These are phyloP conservation scores for Oreortyx pictus DNA, from an alignment of 2,797 vertebrate species.

Conservation along the genomic window DNA sequence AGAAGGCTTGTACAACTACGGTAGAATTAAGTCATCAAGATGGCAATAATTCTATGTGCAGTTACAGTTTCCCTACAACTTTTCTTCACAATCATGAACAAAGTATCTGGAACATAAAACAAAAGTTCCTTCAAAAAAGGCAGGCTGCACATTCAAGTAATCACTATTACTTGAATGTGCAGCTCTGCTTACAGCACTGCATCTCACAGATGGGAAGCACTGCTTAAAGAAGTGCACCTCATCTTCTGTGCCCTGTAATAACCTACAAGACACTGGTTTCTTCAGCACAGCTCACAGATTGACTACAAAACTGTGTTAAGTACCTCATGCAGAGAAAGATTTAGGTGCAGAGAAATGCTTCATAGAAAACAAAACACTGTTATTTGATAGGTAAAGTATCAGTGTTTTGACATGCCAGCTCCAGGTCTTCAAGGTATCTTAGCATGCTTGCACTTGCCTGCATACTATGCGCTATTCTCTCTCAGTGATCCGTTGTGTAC, in stretches of 20 bases:
- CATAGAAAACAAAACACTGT: neutral
- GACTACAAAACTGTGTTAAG: neutral
- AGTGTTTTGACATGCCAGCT: neutral
- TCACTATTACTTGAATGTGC: neutral
- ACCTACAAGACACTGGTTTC: neutral
- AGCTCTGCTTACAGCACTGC: neutral
- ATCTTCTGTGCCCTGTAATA: neutral
- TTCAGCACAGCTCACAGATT: neutral
- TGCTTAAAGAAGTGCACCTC: neutral
- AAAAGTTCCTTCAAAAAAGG: neutral
- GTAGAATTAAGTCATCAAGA: neutral
- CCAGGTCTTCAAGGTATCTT: neutral
- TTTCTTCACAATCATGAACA: neutral
- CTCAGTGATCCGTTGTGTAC: fast-evolving
- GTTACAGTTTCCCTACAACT: neutral
- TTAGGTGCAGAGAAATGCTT: neutral
- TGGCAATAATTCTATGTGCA: neutral
- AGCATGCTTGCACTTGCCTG: neutral
- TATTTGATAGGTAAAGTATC: neutral
- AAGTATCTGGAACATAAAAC: neutral
- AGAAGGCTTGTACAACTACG: neutral
- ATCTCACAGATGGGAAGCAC: neutral
- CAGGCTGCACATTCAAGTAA: no score
- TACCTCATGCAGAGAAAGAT: neutral
- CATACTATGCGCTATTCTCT: neutral